Percentiles rank a stretch among this genome's conserved stretches.
Evolutionary conservation across 1,140 invertebrate species (phyloP).

Genomic region (Drosophila serrata): DNA sequence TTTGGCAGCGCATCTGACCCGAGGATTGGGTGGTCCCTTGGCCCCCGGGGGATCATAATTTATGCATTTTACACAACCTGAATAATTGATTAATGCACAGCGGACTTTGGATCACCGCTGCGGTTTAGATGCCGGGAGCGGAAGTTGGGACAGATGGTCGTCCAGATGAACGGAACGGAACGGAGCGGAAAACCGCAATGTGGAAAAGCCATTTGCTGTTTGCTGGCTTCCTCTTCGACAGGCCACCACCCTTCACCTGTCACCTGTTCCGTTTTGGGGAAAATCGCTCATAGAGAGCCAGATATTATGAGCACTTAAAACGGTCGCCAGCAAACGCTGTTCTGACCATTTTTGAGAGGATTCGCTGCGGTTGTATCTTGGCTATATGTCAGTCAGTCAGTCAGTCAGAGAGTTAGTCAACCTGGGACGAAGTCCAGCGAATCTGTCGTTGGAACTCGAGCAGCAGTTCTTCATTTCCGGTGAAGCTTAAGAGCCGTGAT

Average conservation of each 20-base stretch:
- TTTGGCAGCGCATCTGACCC: not conserved
- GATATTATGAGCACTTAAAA: slow-evolving; percentile 63
- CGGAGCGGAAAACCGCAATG: slow-evolving; percentile 64
- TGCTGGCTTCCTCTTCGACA: slow-evolving; percentile 24
- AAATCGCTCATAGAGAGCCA: slow-evolving; percentile 4
- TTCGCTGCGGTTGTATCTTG: slow-evolving; percentile 57
- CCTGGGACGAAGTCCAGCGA: slow-evolving; percentile 26
- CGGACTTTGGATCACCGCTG: slow-evolving; percentile 53
- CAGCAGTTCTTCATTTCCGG: slow-evolving; percentile 82
- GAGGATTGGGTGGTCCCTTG: too few relatives aligned
- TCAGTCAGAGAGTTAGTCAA: slow-evolving; percentile 29
- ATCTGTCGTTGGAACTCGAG: slow-evolving; percentile 66
- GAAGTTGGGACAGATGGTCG: slow-evolving; percentile 49
- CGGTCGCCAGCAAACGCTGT: slow-evolving; percentile 17
- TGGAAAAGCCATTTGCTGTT: slow-evolving; percentile 71
- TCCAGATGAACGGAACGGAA: slow-evolving; percentile 29
- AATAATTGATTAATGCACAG: slow-evolving; percentile 70
- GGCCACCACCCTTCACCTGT: slow-evolving; percentile 7
- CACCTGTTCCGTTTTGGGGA: slow-evolving; percentile 2
- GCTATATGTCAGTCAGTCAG: slow-evolving; percentile 35
- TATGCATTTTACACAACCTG: slow-evolving; percentile 58
- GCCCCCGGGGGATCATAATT: slow-evolving; percentile 43
- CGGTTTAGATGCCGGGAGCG: slow-evolving; percentile 50
- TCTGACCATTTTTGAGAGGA: slow-evolving; percentile 37
- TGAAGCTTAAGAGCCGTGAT: slow-evolving; percentile 75